phyloP scores from a whole-genome alignment of 1,140 invertebrate genomes.

The Subanguina moxae region DNA sequence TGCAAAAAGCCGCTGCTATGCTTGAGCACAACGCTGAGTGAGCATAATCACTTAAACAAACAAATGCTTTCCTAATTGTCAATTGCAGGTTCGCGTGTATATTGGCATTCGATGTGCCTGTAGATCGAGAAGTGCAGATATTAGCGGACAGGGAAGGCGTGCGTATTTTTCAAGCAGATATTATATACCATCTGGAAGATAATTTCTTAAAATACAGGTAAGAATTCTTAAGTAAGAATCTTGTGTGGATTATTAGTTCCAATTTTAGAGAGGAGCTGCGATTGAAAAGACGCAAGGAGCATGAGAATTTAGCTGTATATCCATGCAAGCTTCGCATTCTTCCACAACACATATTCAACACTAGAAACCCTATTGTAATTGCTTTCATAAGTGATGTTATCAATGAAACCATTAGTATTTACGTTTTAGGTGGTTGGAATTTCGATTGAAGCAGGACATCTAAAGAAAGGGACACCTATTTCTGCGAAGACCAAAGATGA shows the following conservation, averaged over 20 bases:
- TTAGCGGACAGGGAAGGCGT: constrained; percentile 87
- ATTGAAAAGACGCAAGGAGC: constrained; percentile 83
- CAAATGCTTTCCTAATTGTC: not conserved
- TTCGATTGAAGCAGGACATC: constrained; percentile 85
- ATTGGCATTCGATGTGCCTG: constrained; percentile 96
- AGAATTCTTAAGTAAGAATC: constrained; percentile 10
- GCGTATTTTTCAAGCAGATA: constrained; percentile 96
- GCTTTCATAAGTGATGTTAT: not conserved
- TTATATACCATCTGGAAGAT: constrained; percentile 99
- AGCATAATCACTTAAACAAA: constrained; percentile 61
- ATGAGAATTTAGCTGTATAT: constrained; percentile 93
- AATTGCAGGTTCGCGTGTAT: constrained; percentile 77
- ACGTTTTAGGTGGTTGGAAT: constrained; percentile 70
- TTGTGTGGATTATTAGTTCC: not conserved
- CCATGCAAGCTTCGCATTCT: constrained; percentile 85
- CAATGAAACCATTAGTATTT: not conserved
- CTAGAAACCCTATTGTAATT: constrained; percentile 87
- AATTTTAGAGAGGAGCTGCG: constrained; percentile 77
- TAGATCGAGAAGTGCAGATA: constrained; percentile 94
- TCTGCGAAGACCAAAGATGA: constrained; percentile 91
- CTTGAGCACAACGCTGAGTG: constrained; percentile 92
- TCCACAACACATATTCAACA: constrained; percentile 91
- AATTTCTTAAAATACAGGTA: constrained; percentile 80
- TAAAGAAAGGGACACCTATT: constrained; percentile 91
- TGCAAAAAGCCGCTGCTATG: constrained; percentile 99